Evolutionary conservation across 2,797 vertebrate genomes (phyloP).

Genomic region (Poeciliopsis gracilis): DNA sequence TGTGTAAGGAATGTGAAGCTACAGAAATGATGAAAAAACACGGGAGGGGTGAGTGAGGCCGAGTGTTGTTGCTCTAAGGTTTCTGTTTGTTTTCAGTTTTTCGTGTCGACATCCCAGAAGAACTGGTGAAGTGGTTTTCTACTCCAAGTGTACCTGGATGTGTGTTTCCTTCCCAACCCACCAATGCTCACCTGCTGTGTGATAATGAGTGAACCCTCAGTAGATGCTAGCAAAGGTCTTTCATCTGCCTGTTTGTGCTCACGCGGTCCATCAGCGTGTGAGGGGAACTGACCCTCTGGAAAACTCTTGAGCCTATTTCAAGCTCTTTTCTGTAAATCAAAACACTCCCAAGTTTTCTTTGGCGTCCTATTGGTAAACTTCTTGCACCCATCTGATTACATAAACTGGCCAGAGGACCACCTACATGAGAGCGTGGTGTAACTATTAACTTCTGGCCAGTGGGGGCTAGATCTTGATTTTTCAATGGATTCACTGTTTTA

Average conservation of each 20-base stretch:
- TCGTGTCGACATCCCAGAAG: constrained; percentile 6
- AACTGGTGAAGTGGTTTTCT: constrained; percentile 20
- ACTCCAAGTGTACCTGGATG: constrained; percentile 1
- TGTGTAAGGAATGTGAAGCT: constrained; percentile 36
- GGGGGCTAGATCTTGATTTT: constrained; percentile 49
- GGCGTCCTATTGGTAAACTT: constrained; percentile 59
- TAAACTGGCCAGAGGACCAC: constrained; percentile 67
- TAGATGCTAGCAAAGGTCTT: constrained; percentile 43
- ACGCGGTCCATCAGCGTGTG: constrained; percentile 59
- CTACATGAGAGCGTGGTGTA: constrained; percentile 46
- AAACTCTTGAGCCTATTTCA: constrained; percentile 75
- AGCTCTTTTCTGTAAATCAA: constrained; percentile 62
- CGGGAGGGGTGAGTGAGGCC: constrained; percentile 24
- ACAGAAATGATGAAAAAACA: constrained; percentile 40
- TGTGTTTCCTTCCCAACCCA: constrained; percentile 27
- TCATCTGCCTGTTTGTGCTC: constrained; percentile 70
- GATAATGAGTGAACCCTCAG: constrained; percentile 62
- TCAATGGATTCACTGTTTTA: constrained; percentile 54
- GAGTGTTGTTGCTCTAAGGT: constrained; percentile 21
- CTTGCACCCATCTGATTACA: constrained; percentile 52
- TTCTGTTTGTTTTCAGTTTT: constrained; percentile 9
- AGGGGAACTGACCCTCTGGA: constrained; percentile 62
- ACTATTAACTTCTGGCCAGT: constrained; percentile 32
- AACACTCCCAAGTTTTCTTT: constrained; percentile 79
- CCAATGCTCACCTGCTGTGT: constrained; percentile 54